Conservation (phyloP, 2,888 invertebrate genomes). For the Lasioglossum morio region DNA sequence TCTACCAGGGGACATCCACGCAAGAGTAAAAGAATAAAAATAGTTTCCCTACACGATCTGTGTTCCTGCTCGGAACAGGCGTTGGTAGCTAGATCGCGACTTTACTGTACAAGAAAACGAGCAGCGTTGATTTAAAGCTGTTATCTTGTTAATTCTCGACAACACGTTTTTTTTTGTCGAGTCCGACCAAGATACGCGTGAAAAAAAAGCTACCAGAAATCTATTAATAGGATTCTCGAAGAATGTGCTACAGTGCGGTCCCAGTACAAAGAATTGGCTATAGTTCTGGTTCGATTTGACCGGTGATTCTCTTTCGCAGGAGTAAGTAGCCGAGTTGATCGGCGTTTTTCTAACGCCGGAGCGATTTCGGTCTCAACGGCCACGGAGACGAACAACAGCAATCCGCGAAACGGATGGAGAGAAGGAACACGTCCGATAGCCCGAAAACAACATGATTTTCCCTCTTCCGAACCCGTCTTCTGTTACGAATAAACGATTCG, state of each 20-base stretch:
- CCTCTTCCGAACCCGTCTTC: neutral
- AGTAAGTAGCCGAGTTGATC: constrained; percentile 85
- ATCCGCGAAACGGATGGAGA: constrained; percentile 22
- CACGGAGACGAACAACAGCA: constrained; percentile 82
- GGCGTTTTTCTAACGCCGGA: constrained; percentile 87
- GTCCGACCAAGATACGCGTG: too few relatives aligned
- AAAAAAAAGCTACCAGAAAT: neutral
- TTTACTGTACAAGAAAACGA: too few relatives aligned
- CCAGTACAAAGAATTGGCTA: neutral
- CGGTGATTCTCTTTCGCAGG: constrained; percentile 39
- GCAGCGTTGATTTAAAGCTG: too few relatives aligned
- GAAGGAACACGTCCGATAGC: neutral
- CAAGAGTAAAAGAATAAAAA: too few relatives aligned
- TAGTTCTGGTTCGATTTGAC: neutral
- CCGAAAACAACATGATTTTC: neutral
- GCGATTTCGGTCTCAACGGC: constrained; percentile 86
- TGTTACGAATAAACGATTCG: neutral
- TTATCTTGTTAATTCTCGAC: too few relatives aligned
- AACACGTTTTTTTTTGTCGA: too few relatives aligned
- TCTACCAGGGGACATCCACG: too few relatives aligned
- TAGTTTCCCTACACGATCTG: too few relatives aligned
- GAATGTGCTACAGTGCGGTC: neutral
- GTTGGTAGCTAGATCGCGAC: too few relatives aligned
- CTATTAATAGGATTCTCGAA: neutral
- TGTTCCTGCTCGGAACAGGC: too few relatives aligned